Evolutionary conservation across 2,888 invertebrate species (phyloP).

Genomic region (Myopa testacea): DNA sequence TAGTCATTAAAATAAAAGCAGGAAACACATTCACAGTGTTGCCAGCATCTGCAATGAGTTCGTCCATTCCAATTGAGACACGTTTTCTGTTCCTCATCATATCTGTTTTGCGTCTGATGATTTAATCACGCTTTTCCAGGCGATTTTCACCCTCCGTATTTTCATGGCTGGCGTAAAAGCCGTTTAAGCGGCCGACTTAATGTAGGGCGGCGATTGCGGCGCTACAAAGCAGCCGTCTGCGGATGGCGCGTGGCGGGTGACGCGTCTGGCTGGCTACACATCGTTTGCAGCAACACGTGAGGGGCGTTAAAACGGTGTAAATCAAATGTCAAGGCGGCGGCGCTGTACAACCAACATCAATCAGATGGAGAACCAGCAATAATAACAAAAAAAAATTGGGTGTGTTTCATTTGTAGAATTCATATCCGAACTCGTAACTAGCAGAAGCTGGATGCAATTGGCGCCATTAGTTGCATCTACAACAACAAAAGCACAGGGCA

Average conservation of each 20-base stretch:
- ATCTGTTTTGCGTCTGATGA: neutral
- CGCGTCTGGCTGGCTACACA: conserved; percentile 42
- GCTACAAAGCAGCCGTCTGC: neutral
- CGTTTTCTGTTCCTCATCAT: too few relatives aligned
- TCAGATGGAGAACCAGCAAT: too few relatives aligned
- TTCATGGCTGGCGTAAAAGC: too few relatives aligned
- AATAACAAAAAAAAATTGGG: too few relatives aligned
- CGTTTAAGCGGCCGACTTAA: too few relatives aligned
- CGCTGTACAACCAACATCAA: neutral
- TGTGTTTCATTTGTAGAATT: too few relatives aligned
- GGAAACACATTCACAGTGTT: too few relatives aligned
- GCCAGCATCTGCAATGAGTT: too few relatives aligned
- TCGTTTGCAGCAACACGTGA: conserved; percentile 54
- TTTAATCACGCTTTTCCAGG: too few relatives aligned
- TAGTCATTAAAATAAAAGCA: too few relatives aligned
- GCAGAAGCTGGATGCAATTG: neutral
- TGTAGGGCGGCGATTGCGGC: neutral
- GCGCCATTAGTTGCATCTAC: neutral
- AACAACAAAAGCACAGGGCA: neutral
- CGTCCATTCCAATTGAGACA: too few relatives aligned
- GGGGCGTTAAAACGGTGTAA: conserved; percentile 51
- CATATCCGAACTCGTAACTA: neutral
- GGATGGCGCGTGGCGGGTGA: conserved; percentile 48
- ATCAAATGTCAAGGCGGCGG: conserved; percentile 20
- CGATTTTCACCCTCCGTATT: too few relatives aligned